Evolutionary conservation across 2,797 vertebrate species (phyloP), one percentile per base, ranked within the genome.

Genomic region (Sebastes taczanowskii): DNA sequence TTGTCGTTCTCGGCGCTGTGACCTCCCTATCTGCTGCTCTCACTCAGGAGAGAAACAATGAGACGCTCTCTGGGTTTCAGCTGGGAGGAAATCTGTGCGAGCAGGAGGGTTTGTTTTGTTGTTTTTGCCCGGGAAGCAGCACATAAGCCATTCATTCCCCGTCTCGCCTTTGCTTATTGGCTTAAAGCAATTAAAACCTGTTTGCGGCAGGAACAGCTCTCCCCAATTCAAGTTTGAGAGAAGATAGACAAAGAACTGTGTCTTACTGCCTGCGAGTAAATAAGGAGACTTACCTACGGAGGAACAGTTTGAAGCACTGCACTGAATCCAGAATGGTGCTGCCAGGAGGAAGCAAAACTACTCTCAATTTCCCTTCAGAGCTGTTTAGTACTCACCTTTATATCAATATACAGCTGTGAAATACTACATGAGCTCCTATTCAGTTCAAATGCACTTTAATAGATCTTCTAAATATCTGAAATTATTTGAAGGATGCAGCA

Each of bases 151-250:
- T 86, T 87, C 84, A 84, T 76, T 77, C 74, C 59, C 85, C 2
- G 60, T 73, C 77, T 84, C 18, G 60, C 76, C n/a, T 90, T 91
- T 86, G 11, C 76, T 89, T 80, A 84, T 90, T 89, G 86, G 84
- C 91, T 93, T 90, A 85, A 92, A 90, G 87, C 86, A 92, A 90
- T 94, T 93, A 92, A 90, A 89, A 84, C 87, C 25, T 77, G 75
- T 77, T 78, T 77, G 80, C 74, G 2, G 66, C 68, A 80, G 78
- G 70, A 65, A 30, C 64, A 49, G 76, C 74, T 81, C 68, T 53
- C 38, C 62, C 25, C 71, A 82, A 34, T 82, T 78, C 78, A 75
- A 80, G 75, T 83, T 59, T 23, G 66, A 76, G 72, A 80, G 55
- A 89, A 85, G 32, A 71, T 34, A 74, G 70, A 88, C 70, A 86